These are phyloP conservation scores for Tamias sibiricus DNA, from an alignment of 2,113 vertebrate species.

Conservation along the genomic window DNA sequence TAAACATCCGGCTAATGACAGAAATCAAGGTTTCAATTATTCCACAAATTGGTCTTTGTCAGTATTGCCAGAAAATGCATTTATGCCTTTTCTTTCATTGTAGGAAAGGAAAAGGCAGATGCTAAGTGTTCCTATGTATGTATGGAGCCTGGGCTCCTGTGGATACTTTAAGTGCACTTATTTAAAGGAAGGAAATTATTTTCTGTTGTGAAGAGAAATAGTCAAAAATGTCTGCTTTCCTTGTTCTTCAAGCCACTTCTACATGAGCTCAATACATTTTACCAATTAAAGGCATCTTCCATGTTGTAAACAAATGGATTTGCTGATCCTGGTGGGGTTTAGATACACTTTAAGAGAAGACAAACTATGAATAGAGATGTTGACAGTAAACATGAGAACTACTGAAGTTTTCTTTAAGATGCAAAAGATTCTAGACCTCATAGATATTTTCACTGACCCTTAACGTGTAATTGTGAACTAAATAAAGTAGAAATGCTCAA, in stretches of 20 bases:
- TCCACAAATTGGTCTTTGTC: background rate
- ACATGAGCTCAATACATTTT: background rate
- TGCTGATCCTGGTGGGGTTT: background rate
- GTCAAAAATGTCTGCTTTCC: background rate
- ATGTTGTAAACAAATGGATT: background rate
- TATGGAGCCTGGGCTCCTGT: background rate
- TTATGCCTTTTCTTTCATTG: conserved; percentile 17
- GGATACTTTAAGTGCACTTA: background rate
- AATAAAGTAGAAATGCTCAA: background rate
- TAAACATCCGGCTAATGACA: conserved; percentile 28
- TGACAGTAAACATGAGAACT: background rate
- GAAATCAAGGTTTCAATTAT: conserved; percentile 52
- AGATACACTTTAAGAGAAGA: background rate
- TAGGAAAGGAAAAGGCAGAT: background rate
- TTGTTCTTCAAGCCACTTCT: background rate
- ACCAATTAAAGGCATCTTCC: background rate
- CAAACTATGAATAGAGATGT: background rate
- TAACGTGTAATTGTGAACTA: background rate
- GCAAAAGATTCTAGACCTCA: background rate
- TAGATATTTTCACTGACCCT: background rate
- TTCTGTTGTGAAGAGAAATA: background rate
- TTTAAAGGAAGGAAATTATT: background rate
- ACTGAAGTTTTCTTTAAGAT: background rate
- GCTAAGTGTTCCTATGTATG: background rate
- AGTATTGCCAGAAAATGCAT: background rate